Conservation (phyloP, 2,113 vertebrate species). For the Paracanthobrama guichenoti region DNA sequence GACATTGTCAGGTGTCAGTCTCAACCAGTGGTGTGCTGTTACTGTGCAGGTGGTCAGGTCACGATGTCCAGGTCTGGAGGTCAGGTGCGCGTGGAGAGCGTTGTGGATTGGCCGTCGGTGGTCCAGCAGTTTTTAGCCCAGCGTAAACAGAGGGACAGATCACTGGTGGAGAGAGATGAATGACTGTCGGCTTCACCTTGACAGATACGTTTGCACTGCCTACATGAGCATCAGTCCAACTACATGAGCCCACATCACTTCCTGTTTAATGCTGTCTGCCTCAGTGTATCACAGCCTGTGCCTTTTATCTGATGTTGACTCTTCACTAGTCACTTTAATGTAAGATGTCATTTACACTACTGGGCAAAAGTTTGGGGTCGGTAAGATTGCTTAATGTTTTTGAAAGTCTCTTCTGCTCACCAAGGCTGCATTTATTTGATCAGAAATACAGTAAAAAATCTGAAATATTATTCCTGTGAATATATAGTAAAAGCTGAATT, state of each 20-base stretch:
- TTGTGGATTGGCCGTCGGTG: slow-evolving; percentile 48
- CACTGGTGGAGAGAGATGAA: background rate
- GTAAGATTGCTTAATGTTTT: background rate
- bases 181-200: background rate
- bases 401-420: background rate
- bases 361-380: background rate
- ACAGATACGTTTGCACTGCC: background rate
- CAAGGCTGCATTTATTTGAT: background rate
- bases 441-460: background rate
- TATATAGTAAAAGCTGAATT: background rate
- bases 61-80: slow-evolving; percentile 17
- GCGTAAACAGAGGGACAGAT: slow-evolving; percentile 46
- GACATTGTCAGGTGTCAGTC: background rate
- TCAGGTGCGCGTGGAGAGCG: slow-evolving; percentile 43
- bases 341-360: background rate
- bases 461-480: background rate
- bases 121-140: slow-evolving; percentile 52
- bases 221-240: background rate
- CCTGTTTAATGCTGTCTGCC: background rate
- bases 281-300: background rate
- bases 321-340: background rate
- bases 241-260: slow-evolving; percentile 10
- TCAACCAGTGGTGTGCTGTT: background rate
- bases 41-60: slow-evolving; percentile 41
- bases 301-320: background rate